Evolutionary conservation across 1,140 invertebrate species (phyloP).

Genomic region (Drosophila yakuba): DNA sequence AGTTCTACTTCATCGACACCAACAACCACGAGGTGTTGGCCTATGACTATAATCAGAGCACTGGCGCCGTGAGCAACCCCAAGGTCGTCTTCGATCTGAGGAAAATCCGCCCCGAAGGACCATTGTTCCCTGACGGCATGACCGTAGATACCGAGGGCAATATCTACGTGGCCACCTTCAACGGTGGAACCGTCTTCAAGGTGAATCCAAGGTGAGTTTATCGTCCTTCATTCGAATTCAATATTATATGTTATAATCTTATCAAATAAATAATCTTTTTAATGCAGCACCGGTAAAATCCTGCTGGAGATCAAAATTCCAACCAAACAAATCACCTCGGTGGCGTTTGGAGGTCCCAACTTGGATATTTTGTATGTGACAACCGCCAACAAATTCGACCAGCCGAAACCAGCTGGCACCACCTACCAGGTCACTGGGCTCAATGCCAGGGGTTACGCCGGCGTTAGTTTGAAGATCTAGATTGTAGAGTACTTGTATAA

Average conservation of each 20-base stretch:
- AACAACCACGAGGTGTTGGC: constrained; percentile 88
- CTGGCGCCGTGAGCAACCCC: constrained; percentile 87
- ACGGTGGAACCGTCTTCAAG: constrained; percentile 85
- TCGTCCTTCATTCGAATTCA: not conserved
- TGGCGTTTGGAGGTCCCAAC: constrained; percentile 91
- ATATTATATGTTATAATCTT: not conserved
- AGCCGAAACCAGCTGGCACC: constrained; percentile 88
- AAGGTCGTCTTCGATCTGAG: constrained; percentile 86
- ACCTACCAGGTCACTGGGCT: constrained; percentile 90
- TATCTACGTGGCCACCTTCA: constrained; percentile 90
- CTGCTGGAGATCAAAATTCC: constrained; percentile 85
- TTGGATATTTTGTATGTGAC: constrained; percentile 92
- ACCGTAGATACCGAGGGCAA: constrained; percentile 90
- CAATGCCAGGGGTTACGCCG: constrained; percentile 86
- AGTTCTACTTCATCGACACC: constrained; percentile 92
- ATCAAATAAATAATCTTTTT: not conserved
- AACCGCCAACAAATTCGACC: constrained; percentile 87
- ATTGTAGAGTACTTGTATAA: constrained; percentile 1
- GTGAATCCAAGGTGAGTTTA: constrained; percentile 71
- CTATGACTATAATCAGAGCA: constrained; percentile 90
- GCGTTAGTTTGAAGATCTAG: constrained; percentile 62
- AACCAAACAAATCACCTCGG: constrained; percentile 90
- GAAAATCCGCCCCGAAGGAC: constrained; percentile 85
- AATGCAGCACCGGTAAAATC: constrained; percentile 64
- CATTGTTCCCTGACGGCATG: constrained; percentile 89